These are phyloP conservation scores for Galaxea fascicularis DNA, from an alignment of 92 coral and sea anemone genomes.

Conservation along the genomic window DNA sequence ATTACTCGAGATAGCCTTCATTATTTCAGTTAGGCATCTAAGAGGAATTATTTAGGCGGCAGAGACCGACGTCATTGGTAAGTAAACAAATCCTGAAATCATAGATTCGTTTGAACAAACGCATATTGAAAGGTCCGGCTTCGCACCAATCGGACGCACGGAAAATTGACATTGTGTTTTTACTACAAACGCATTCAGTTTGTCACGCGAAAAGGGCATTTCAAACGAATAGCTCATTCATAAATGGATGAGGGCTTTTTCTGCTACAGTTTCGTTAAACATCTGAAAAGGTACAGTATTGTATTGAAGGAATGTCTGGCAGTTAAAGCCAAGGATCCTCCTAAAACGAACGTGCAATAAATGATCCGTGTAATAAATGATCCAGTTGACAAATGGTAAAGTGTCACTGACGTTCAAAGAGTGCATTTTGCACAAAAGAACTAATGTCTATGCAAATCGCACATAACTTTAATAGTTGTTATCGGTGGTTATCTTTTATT, in stretches of 20 bases:
- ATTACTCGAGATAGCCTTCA: not conserved
- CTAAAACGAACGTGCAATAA: no score
- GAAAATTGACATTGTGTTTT: slow-evolving; percentile 5
- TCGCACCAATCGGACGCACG: slow-evolving; percentile 24
- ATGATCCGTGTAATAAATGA: not conserved
- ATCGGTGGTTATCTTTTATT: not conserved
- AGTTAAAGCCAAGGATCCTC: not conserved
- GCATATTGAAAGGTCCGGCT: slow-evolving; percentile 6
- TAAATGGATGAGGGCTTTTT: not conserved
- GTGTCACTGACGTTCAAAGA: not conserved
- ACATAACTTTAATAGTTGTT: not conserved
- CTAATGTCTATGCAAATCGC: slow-evolving; percentile 29
- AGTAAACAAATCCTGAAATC: slow-evolving; percentile 22
- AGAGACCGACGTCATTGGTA: not conserved
- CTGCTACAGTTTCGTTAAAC: not conserved
- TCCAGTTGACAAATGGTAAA: not conserved
- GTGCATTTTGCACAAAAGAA: slow-evolving; percentile 4
- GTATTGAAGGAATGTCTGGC: not conserved
- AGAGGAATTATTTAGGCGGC: no score
- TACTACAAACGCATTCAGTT: not conserved
- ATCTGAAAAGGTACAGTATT: not conserved
- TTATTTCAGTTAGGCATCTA: not conserved
- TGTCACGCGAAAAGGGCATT: slow-evolving; percentile 18
- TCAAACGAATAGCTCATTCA: slow-evolving; percentile 3
- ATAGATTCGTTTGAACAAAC: slow-evolving; percentile 25